These are phyloP conservation scores for Phlogophora meticulosa DNA, from an alignment of 2,888 invertebrate species.

Conservation along the genomic window DNA sequence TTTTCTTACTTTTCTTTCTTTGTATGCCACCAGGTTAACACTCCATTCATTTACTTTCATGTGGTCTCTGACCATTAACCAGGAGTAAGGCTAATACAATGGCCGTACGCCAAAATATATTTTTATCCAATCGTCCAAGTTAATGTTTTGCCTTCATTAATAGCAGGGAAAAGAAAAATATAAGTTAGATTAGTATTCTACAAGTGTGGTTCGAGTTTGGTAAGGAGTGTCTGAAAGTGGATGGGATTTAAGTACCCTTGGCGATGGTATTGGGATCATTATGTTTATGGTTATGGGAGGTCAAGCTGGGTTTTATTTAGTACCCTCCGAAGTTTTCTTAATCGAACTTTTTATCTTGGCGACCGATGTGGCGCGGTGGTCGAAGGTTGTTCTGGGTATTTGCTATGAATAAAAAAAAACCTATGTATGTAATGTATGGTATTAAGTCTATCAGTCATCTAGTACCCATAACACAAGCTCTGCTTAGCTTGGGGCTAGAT, in stretches of 20 bases:
- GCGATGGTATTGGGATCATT: background rate
- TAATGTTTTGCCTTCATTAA: slow-evolving; percentile 44
- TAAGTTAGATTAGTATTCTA: slow-evolving; percentile 43
- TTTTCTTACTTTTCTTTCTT: no score
- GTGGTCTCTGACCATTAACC: slow-evolving; percentile 22
- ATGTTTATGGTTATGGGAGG: background rate
- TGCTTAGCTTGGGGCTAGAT: no score
- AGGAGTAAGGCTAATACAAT: slow-evolving; percentile 41
- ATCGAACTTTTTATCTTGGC: no score
- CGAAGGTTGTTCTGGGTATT: no score
- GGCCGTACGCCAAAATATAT: slow-evolving; percentile 38
- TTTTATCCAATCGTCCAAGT: slow-evolving; percentile 51
- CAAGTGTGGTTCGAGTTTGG: slow-evolving; percentile 4
- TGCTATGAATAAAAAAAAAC: no score
- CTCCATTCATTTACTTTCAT: slow-evolving; percentile 28
- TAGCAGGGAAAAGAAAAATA: slow-evolving; percentile 35
- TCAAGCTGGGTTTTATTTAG: no score
- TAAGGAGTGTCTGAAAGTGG: background rate
- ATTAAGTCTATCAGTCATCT: no score
- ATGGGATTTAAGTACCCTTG: background rate
- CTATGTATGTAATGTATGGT: no score
- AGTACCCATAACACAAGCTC: no score
- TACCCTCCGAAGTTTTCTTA: no score
- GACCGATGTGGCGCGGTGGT: no score
- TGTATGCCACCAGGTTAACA: no score